phyloP scores from a whole-genome alignment of 2,797 vertebrate genomes.

The Enteromius treurensis region DNA sequence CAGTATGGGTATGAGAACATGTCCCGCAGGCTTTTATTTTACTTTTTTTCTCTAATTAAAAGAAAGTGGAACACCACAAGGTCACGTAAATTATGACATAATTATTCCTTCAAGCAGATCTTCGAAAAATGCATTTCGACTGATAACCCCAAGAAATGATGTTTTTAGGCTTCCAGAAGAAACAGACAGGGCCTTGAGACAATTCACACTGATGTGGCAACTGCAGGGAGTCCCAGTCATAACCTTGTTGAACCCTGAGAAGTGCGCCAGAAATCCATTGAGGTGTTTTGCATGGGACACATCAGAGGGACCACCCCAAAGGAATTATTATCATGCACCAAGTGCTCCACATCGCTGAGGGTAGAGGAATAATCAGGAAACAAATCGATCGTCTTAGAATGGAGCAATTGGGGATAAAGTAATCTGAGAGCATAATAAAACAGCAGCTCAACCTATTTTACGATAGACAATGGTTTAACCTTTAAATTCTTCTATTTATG shows the following conservation, averaged over 20 bases:
- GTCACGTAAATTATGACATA: not conserved
- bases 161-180: constrained; percentile 29
- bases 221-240: not conserved
- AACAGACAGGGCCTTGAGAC: constrained; percentile 33
- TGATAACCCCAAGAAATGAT: constrained; percentile 59
- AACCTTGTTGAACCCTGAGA: constrained; percentile 2
- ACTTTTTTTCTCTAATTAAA: constrained; percentile 57
- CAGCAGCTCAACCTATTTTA: not conserved
- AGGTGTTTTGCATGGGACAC: not conserved
- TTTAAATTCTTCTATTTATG: not conserved
- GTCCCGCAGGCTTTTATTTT: constrained; percentile 44
- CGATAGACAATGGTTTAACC: not conserved
- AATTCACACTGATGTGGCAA: constrained; percentile 8
- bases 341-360: not conserved
- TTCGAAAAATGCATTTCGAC: constrained; percentile 74
- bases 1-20: constrained; percentile 10
- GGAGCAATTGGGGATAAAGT: constrained; percentile 15
- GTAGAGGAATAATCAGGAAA: constrained; percentile 10
- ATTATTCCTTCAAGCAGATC: constrained; percentile 76
- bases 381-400: constrained; percentile 38
- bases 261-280: constrained; percentile 36
- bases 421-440: constrained; percentile 7
- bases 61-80: constrained; percentile 10
- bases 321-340: constrained; percentile 7
- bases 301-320: not conserved